These are phyloP conservation scores for Dasysyrphus tricinctus DNA, from an alignment of 2,888 invertebrate species.

Conservation along the genomic window DNA sequence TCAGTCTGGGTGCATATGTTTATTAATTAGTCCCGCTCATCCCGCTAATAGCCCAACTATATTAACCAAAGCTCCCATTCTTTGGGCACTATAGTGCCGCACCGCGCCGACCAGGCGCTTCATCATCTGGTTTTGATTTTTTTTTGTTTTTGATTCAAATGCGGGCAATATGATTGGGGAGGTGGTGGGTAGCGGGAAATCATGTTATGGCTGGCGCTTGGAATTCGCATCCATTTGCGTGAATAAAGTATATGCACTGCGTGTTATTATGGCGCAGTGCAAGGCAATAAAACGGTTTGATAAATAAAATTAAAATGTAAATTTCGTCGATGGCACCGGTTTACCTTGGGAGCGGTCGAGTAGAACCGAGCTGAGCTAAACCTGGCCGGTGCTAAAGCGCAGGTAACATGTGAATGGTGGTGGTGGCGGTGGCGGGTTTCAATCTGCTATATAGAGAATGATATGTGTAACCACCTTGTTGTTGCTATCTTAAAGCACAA, in stretches of 20 bases:
- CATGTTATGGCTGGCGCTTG: constrained; percentile 42
- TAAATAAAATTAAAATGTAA: constrained; percentile 62
- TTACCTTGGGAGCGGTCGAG: constrained; percentile 74
- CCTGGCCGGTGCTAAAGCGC: constrained; percentile 23
- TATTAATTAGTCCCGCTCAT: constrained; percentile 63
- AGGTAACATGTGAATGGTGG: constrained; percentile 45
- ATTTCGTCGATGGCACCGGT: constrained; percentile 73
- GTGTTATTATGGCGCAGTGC: constrained; percentile 64
- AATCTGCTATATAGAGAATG: constrained; percentile 3
- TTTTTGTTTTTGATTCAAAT: constrained; percentile 5
- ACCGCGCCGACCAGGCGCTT: constrained; percentile 3
- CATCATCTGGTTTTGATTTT: constrained; percentile 36
- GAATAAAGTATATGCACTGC: constrained; percentile 65
- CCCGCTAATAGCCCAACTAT: constrained; percentile 47
- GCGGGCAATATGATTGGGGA: constrained; percentile 11
- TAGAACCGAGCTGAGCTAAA: constrained; percentile 29
- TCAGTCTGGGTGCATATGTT: constrained; percentile 57
- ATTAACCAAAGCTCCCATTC: constrained; percentile 48
- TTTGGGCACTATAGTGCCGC: not conserved
- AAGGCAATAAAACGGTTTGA: constrained; percentile 63
- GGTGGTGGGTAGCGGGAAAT: not conserved
- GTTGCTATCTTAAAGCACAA: constrained; percentile 21
- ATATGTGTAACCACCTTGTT: constrained; percentile 8
- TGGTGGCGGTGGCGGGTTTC: not conserved
- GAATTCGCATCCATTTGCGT: constrained; percentile 68